phyloP scores from a whole-genome alignment of 2,797 vertebrate genomes.

The Spondyliosoma cantharus region DNA sequence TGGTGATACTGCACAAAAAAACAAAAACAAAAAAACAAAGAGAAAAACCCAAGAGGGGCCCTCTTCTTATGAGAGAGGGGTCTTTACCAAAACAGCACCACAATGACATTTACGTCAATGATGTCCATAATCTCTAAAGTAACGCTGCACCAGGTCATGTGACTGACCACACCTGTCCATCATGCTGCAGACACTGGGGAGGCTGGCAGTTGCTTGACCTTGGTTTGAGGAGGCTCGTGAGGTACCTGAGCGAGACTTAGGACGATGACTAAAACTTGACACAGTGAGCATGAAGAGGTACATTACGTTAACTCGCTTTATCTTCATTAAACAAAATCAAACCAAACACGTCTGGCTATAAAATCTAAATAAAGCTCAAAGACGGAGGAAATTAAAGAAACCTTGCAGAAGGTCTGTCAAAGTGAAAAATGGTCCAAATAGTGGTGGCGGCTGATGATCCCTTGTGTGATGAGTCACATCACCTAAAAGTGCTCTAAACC shows the following conservation, averaged over 20 bases:
- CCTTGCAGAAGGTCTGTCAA: background rate
- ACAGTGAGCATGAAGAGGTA: conserved; percentile 11
- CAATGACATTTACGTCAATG: conserved; percentile 11
- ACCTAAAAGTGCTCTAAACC: conserved; percentile 1
- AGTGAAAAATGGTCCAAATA: conserved; percentile 19
- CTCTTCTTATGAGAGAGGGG: conserved; percentile 4
- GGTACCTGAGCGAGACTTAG: conserved; percentile 65
- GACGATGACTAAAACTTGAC: background rate
- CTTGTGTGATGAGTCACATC: conserved; percentile 9
- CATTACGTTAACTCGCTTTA: background rate
- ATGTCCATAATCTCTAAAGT: conserved; percentile 12
- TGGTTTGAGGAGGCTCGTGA: conserved; percentile 24
- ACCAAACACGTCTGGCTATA: conserved; percentile 46
- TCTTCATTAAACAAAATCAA: conserved; percentile 32
- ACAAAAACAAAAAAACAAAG: conserved; percentile 6
- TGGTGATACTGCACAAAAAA: conserved; percentile 34
- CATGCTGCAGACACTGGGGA: conserved; percentile 8
- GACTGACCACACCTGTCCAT: conserved; percentile 3
- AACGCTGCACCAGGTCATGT: conserved; percentile 7
- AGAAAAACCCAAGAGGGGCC: background rate
- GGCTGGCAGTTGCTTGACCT: conserved; percentile 2
- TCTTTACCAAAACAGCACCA: conserved; percentile 34
- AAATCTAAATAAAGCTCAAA: conserved; percentile 54
- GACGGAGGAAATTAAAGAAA: background rate
- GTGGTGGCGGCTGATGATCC: conserved; percentile 1